Percentiles rank a stretch among this genome's conserved stretches.
These are phyloP conservation scores for Altica lythri DNA, from an alignment of 2,888 invertebrate genomes.

Conservation along the genomic window DNA sequence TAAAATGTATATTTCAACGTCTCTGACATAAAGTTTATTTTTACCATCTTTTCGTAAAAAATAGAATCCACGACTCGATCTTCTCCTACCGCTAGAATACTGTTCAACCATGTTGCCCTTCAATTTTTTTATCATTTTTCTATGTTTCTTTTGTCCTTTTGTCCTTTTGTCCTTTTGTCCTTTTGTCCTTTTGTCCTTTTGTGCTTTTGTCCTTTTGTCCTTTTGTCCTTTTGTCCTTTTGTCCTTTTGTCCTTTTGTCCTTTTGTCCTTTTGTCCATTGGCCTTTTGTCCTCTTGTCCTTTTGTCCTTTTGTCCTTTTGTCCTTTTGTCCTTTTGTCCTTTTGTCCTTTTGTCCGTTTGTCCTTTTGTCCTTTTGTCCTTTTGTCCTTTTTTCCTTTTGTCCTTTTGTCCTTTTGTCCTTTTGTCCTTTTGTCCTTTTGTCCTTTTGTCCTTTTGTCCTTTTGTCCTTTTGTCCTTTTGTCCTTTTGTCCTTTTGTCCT, in stretches of 20 bases:
- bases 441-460: constrained; percentile 3
- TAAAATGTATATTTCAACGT: too few relatives aligned
- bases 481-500: constrained; percentile 9
- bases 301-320: too few relatives aligned
- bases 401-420: constrained; percentile 2
- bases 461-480: constrained; percentile 5
- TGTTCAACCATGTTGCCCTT: neutral
- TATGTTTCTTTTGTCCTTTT: constrained; percentile 3
- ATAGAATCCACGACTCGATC: too few relatives aligned
- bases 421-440: constrained; percentile 4
- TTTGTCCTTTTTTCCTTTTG: neutral
- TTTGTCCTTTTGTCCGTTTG: constrained; percentile 2
- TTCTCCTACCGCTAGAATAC: too few relatives aligned
- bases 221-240: constrained; percentile 7
- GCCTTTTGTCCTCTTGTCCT: too few relatives aligned
- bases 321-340: too few relatives aligned
- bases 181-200: constrained; percentile 3
- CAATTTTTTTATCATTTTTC: neutral
- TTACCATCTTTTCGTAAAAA: too few relatives aligned
- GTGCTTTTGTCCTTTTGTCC: constrained; percentile 1
- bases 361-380: constrained; percentile 2
- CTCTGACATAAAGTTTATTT: too few relatives aligned
- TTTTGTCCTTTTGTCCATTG: constrained; percentile 2
- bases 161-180: neutral
- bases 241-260: constrained; percentile 6